Base-by-base conservation (phyloP, 2,113 vertebrate species). In the Mohoua ochrocephala region DNA sequence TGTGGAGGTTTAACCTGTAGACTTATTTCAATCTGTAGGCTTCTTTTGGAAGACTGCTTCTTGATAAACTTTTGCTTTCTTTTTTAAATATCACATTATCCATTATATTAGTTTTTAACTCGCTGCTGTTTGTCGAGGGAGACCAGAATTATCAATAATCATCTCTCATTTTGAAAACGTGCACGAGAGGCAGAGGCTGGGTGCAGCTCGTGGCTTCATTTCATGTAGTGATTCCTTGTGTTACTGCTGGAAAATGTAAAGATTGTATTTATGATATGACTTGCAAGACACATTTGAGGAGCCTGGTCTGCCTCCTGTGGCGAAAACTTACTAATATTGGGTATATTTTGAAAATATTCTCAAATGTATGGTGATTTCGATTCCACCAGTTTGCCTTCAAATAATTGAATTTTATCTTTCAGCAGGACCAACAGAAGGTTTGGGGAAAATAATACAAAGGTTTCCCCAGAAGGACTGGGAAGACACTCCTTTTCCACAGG, bases 381-480 rank as follows among this genome's bases (percentile, higher is more conserved):
- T 82, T 83, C 10, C 2, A 49, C 8, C 9, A 61, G 10, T 83
- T 79, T 80, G 10, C 24, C 41, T 78, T 42, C 50, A 67, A 85
- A 30, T 96, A 95, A 81, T 39, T 27, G 26, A 84, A 80, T 61
- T 94, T 91, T 88, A 5, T 91, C 60, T 97, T 82, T 97, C 91
- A 94, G 81, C 97, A 99, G 99, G 98, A 76, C 98, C 99, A 97
- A 98, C 98, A 68, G 99, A 99, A 90, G 99, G 99, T 96, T 98
- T 99, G 95, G 99, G 99, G 75, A 99, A 99, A 98, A 99, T 99
- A 97, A 99, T 99, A 96, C 99, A 99, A 81, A 98, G 99, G 90
- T 99, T 99, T 97, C 99, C 99, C 74, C 99, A 99, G 97, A 99
- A 98, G 82, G 99, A 99, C 97, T 99, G 99, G 99, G 99, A 99